phyloP scores from a whole-genome alignment of 1,140 invertebrate genomes.

The silkworm (Bombyx mori) region DNA sequence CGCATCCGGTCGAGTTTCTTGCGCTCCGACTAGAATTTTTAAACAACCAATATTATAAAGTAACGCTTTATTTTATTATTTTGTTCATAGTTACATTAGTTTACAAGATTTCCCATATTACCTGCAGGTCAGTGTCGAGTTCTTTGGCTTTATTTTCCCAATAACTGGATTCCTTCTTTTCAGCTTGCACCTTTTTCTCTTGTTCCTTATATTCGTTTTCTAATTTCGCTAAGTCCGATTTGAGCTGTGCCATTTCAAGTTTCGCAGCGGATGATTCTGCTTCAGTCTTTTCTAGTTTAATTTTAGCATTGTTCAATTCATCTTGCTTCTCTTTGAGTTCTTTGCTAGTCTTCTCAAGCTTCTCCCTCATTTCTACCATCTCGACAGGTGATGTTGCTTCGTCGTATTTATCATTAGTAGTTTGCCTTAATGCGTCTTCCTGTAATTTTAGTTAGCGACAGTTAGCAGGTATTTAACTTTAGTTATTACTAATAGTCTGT shows the following conservation, averaged over 20 bases:
- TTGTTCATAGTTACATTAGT: background rate
- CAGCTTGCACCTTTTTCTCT: constrained; percentile 70
- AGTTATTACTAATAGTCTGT: too few relatives aligned
- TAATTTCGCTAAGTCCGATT: constrained; percentile 77
- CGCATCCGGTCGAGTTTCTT: constrained; percentile 76
- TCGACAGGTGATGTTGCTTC: constrained; percentile 69
- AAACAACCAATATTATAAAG: background rate
- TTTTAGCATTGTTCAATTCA: constrained; percentile 42
- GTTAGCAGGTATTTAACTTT: too few relatives aligned
- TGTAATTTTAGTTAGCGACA: constrained; percentile 24
- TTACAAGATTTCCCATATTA: constrained; percentile 26
- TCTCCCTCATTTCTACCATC: constrained; percentile 68
- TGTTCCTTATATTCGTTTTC: constrained; percentile 73
- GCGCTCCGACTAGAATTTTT: constrained; percentile 71
- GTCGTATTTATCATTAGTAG: constrained; percentile 68
- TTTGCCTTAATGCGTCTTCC: constrained; percentile 69
- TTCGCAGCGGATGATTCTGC: constrained; percentile 68
- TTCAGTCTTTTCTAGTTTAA: constrained; percentile 44
- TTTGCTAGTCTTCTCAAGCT: constrained; percentile 54
- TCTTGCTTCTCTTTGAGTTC: constrained; percentile 60
- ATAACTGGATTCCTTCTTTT: constrained; percentile 71
- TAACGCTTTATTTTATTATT: background rate
- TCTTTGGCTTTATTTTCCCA: constrained; percentile 75
- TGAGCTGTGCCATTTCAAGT: constrained; percentile 65
- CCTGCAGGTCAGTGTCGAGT: constrained; percentile 75